Evolutionary conservation across 1,140 invertebrate genomes (phyloP), one percentile per base, ranked within the genome.

Genomic region (Aphidius ervi): DNA sequence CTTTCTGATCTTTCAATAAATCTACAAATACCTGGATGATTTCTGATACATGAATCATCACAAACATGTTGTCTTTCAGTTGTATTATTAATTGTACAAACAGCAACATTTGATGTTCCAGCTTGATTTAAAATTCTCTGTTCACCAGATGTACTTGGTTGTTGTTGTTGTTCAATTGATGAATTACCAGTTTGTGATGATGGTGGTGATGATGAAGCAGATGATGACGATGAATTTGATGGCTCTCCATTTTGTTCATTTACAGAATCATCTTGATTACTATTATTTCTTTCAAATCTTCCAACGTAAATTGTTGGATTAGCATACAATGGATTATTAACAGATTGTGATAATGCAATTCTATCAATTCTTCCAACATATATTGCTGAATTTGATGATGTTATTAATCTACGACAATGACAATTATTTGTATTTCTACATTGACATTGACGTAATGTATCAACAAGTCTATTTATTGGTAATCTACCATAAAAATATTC

Each of bases 11-110:
- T 68, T 23, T 71, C 48, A 16, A 16, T 16, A 57, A 77, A 64
- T 6, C 76, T 74, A 59, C 69, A 77, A 47, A 71, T 68, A 0
- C 71, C 72, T 1, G 72, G 57, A 3, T 66, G n/a, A 48, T 67
- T 70, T 37, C 75, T 71, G 5, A 77, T 75, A 41, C 76, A 79
- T 3, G 75, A 79, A 62, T 79, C 75, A 47, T 79, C 75, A 53
- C 75, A 77, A 1, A 68, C 72, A 40, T 78, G 75, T 46, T 73
- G 74, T 9, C 73, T 73, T 20, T 68, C 65, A 6, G 66, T 45
- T 4, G 64, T 63, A 20, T 63, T 62, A 42, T 58, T 61, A 37
- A 63, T 62, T 1, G 63, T 55, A 46, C 66, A 71, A 42, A 69
- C 63, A 4, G 67, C 59, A 39, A 62, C 50, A 31, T 65, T 63